Base-by-base conservation (phyloP, 1,140 invertebrate genomes). In the Bombus superbus region DNA sequence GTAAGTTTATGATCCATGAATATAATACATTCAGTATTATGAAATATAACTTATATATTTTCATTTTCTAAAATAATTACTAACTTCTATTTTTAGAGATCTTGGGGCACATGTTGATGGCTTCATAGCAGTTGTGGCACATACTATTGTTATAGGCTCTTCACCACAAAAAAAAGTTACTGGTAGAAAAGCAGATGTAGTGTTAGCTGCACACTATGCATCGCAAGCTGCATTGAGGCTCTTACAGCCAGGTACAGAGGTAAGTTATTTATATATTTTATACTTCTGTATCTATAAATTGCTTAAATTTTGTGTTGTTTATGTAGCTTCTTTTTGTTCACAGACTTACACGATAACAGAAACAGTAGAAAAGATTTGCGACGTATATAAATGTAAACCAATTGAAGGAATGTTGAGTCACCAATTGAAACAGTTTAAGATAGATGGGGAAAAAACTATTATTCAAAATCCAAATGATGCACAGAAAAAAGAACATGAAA, bases 361-460 rank as follows among this genome's bases (percentile, higher is more conserved):
- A 92, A 97, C 97, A 68, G 98, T 99, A 75, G 98, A 99, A 94
- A 99, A 99, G 96, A 97, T 99, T 85, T 97, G 98, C 86, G 97
- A 98, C 91, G 96, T 97, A 44, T 99, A 97, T 95, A 98, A 99
- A 90, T 99, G 99, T 95, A 99, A 99, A 95, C 99, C 99, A 40
- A 97, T 99, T 81, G 99, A 99, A 96, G 98, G 99, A 79, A 99
- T 99, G 99, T 96, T 99, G 44, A 99, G 99, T 90, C 99, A 99
- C 95, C 98, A 99, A 94, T 95, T 99, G 73, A 98, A 99, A 93
- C 98, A 99, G 94, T 98, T 98, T 94, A 98, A 98, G 95, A 99
- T 99, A 94, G 99, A 99, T 96, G 99, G 99, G 40, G 99, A 99
- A 91, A 99, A 99, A 96, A 99, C 99, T 32, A 99, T 99, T 88